Conservation (phyloP, 1,140 invertebrate genomes). For the Papilio glaucus region DNA sequence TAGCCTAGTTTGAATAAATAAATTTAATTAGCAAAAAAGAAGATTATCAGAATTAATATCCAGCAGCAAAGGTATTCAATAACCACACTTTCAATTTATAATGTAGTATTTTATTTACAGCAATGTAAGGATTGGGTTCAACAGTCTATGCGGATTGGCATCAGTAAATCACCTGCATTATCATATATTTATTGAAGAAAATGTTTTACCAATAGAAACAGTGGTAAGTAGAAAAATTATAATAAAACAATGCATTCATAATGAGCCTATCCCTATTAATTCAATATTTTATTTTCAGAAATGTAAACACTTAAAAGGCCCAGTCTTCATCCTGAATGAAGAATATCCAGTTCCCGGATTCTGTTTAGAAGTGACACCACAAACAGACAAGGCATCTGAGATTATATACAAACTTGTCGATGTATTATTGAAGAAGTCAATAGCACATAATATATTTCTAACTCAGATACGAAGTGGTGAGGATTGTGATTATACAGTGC, state of each 20-base stretch:
- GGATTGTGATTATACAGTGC: slow-evolving; percentile 66
- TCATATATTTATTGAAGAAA: slow-evolving; percentile 88
- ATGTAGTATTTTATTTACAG: slow-evolving; percentile 67
- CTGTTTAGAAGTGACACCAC: slow-evolving; percentile 84
- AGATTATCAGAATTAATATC: too few relatives aligned
- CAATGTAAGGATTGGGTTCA: slow-evolving; percentile 87
- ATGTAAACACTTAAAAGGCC: slow-evolving; percentile 80
- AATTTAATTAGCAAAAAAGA: too few relatives aligned
- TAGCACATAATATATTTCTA: slow-evolving; percentile 88
- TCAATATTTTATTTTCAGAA: slow-evolving; percentile 70
- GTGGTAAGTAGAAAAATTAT: slow-evolving; percentile 82
- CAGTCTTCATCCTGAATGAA: slow-evolving; percentile 79
- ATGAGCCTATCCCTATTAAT: neutral
- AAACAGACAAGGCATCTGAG: slow-evolving; percentile 58
- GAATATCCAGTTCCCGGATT: slow-evolving; percentile 86
- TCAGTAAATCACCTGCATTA: slow-evolving; percentile 93
- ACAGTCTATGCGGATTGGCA: slow-evolving; percentile 90
- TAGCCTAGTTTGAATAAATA: too few relatives aligned
- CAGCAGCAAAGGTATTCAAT: too few relatives aligned
- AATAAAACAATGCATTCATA: neutral
- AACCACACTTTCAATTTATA: too few relatives aligned
- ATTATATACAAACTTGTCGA: slow-evolving; percentile 81
- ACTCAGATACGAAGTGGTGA: slow-evolving; percentile 80
- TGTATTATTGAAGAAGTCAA: slow-evolving; percentile 83
- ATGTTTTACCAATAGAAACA: slow-evolving; percentile 86